phyloP scores from a whole-genome alignment of 2,113 vertebrate genomes.

The Phaetusa simplex region DNA sequence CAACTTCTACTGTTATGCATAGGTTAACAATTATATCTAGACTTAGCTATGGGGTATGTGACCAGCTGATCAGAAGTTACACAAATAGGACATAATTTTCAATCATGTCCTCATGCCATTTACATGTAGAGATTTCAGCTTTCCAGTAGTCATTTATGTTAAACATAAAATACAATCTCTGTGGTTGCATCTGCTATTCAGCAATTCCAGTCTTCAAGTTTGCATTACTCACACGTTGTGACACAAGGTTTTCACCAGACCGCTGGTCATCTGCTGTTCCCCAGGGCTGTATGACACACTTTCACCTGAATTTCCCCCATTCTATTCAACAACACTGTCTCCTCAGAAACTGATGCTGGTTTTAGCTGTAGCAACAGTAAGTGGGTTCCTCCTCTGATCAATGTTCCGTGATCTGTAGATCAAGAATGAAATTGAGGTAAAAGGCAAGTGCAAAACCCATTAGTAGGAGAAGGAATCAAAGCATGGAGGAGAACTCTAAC shows the following conservation, averaged over 20 bases:
- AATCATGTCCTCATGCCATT: neutral
- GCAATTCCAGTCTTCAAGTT: neutral
- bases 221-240: neutral
- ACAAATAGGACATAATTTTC: neutral
- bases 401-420: neutral
- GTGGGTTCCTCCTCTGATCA: neutral
- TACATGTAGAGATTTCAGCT: neutral
- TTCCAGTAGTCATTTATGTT: neutral
- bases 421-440: neutral
- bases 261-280: neutral
- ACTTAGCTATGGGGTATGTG: neutral
- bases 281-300: neutral
- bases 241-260: neutral
- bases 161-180: neutral
- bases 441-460: neutral
- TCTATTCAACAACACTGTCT: neutral
- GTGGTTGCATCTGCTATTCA: neutral
- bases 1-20: neutral
- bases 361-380: neutral
- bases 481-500: neutral
- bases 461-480: neutral
- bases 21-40: neutral
- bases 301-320: neutral
- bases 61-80: neutral
- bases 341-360: neutral